phyloP scores from a whole-genome alignment of 37 sponge, comb jelly and placozoan species.

The Sycon ciliatum region DNA sequence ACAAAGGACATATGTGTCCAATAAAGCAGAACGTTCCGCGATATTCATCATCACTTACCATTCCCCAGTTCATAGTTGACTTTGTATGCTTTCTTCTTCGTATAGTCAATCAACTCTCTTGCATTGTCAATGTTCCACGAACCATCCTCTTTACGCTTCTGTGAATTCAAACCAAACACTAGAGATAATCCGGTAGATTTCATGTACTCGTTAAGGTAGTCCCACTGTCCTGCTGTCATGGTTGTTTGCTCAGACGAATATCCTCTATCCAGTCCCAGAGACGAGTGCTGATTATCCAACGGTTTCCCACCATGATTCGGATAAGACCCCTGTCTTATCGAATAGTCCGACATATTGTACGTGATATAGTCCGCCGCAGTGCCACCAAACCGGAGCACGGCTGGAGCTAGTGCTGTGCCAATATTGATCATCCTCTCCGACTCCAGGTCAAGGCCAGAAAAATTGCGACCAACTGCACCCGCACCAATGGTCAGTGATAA shows the following conservation, averaged over 20 bases:
- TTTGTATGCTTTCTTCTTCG: conserved; percentile 23
- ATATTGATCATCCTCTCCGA: conserved; percentile 32
- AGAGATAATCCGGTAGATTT: conserved; percentile 32
- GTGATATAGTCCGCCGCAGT: conserved; percentile 34
- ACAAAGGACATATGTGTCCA: too few relatives aligned
- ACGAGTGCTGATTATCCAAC: too few relatives aligned
- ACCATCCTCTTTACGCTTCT: conserved; percentile 10
- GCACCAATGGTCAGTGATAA: conserved; percentile 2
- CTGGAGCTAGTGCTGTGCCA: conserved; percentile 45
- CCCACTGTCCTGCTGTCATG: conserved; percentile 35
- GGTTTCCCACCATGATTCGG: too few relatives aligned
- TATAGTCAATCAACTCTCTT: conserved; percentile 31
- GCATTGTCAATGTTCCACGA: conserved; percentile 45
- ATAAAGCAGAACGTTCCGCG: too few relatives aligned
- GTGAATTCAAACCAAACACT: conserved; percentile 43
- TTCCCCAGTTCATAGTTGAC: conserved; percentile 60
- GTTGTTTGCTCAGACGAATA: not conserved
- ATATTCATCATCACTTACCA: too few relatives aligned
- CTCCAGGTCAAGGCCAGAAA: not conserved
- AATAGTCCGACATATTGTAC: conserved; percentile 1
- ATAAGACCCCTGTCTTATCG: too few relatives aligned
- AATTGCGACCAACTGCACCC: not conserved
- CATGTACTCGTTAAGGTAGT: conserved; percentile 30
- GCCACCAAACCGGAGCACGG: conserved; percentile 44
- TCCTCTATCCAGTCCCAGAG: too few relatives aligned